Evolutionary conservation across 2,113 vertebrate species (phyloP).

Genomic region (Cyanistes caeruleus): DNA sequence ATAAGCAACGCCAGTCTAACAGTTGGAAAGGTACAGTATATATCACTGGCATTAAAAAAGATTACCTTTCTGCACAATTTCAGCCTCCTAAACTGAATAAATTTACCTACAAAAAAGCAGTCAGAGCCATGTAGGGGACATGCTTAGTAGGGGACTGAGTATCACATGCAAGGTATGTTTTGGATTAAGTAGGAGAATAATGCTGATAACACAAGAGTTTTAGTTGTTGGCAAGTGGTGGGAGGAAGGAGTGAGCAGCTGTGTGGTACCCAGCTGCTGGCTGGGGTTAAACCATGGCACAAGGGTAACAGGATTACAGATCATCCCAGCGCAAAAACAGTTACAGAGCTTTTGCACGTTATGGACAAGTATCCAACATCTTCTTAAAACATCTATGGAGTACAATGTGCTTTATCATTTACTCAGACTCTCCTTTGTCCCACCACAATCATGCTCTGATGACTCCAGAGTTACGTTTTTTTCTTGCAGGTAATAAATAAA

Average conservation of each 20-base stretch:
- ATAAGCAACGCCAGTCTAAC: constrained; percentile 77
- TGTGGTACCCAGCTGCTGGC: neutral
- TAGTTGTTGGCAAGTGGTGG: neutral
- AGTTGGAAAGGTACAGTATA: constrained; percentile 81
- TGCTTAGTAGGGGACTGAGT: neutral
- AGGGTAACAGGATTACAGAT: neutral
- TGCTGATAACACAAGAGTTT: neutral
- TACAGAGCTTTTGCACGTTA: neutral
- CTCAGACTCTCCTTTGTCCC: neutral
- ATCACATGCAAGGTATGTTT: neutral
- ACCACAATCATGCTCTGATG: neutral
- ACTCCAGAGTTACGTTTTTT: neutral
- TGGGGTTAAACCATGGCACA: neutral
- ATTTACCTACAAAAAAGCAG: neutral
- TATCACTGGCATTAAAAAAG: neutral
- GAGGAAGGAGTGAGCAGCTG: neutral
- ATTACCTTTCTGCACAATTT: neutral
- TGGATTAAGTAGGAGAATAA: neutral
- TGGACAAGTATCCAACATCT: neutral
- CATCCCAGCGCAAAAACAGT: neutral
- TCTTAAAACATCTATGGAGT: neutral
- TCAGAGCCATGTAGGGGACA: neutral
- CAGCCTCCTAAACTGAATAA: neutral
- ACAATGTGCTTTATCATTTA: neutral
- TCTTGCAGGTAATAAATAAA: constrained; percentile 75